phyloP scores from a whole-genome alignment of 2,888 invertebrate genomes.

The Poecilobothrus nobilitatus region DNA sequence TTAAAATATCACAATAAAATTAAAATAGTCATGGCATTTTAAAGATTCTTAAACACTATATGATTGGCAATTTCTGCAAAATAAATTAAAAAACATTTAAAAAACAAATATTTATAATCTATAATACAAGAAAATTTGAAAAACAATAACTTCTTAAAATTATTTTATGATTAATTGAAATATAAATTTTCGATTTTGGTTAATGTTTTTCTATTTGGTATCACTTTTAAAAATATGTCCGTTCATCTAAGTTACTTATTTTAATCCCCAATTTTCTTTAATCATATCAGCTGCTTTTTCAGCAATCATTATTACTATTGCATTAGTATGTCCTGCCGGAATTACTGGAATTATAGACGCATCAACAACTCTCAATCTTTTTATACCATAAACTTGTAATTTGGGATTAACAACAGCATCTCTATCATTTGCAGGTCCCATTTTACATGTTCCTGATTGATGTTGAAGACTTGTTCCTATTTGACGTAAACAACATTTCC shows the following conservation, averaged over 20 bases:
- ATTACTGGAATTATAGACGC: slow-evolving; percentile 54
- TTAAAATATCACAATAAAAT: no score
- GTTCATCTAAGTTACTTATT: slow-evolving; percentile 4
- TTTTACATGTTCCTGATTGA: slow-evolving; percentile 60
- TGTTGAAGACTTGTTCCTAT: slow-evolving; percentile 65
- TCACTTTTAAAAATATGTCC: no score
- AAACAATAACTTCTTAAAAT: no score
- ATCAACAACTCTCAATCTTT: slow-evolving; percentile 48
- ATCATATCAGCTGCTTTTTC: slow-evolving; percentile 54
- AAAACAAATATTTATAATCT: no score
- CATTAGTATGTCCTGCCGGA: slow-evolving; percentile 51
- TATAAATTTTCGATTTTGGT: no score
- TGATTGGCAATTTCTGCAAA: no score
- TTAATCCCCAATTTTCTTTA: slow-evolving; percentile 44
- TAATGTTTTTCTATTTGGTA: no score
- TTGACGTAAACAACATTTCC: slow-evolving; percentile 63
- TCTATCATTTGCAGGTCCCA: slow-evolving; percentile 53
- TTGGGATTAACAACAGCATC: slow-evolving; percentile 56
- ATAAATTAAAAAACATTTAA: no score
- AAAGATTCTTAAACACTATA: no score
- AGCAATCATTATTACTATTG: slow-evolving; percentile 52
- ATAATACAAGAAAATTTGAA: no score
- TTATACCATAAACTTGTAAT: slow-evolving; percentile 49
- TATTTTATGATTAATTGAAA: no score
- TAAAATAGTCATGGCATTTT: no score